Evolutionary conservation across 2,888 invertebrate genomes (phyloP), one percentile per base, ranked within the genome.

Genomic region (Drosophila rellima): DNA sequence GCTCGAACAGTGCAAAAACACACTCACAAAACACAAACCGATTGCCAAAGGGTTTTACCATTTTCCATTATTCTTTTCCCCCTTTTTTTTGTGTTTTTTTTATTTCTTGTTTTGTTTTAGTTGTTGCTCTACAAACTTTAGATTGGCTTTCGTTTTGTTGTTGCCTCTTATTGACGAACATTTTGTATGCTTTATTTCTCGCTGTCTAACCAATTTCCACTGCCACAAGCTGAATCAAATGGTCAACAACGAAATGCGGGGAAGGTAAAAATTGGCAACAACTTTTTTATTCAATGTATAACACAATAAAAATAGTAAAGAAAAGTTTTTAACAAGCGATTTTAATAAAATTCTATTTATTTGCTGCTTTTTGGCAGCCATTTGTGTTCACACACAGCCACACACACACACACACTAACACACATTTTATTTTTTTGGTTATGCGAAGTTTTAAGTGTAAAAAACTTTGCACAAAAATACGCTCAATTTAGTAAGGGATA

Each of bases 261-360:
- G 31, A 33, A 55, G 54, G 54, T 42, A 42, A 23, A 55, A 55
- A 55, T 44, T 55, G 42, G 54, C 59, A 42, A 39, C 50, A 44
- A 57, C 31, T 29, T 37, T 50, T 42, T 55, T 42, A 31, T 45
- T 26, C 33, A 48, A 48, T 48, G 48, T 33, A 48, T 17, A 33
- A 18, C 18, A 20, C 33, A 26, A 33, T 33, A 33, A 23, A 23
- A 18, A 35, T n/a, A 33, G 3, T 47, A 17, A 10, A 1, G n/a
- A 59, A 69, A 73, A 87, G 47, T 79, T 89, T 86, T 77, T 81
- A 89, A 77, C 89, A 89, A 89, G 88, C 89, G 82, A 87, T 87
- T 89, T 85, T 89, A 84, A 84, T 87, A 89, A 84, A 87, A 87
- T 85, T 84, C 87, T 83, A 86, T 88, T 88, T 79, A 70, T 74